A percentile compares a stretch with the other conserved stretches of the same genome.
These are phyloP conservation scores for Chionis minor DNA, from an alignment of 2,113 vertebrate genomes.

Conservation along the genomic window DNA sequence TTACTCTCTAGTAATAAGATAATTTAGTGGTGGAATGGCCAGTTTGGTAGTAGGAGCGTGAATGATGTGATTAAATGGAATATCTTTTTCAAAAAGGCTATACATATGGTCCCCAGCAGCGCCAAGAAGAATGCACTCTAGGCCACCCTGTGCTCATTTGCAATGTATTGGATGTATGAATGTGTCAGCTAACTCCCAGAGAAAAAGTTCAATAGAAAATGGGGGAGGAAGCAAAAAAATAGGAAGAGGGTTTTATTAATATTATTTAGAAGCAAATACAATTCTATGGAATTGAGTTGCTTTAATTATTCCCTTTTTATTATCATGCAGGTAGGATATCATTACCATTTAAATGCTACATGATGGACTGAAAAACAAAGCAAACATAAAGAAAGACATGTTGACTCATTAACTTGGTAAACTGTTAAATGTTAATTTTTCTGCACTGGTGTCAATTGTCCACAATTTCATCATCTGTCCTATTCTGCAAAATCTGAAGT, in stretches of 20 bases:
- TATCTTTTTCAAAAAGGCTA: background rate
- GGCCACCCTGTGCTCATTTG: background rate
- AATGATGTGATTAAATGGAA: background rate
- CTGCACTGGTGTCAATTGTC: accelerated
- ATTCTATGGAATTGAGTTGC: background rate
- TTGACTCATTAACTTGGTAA: background rate
- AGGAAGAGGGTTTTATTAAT: background rate
- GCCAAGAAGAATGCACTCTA: background rate
- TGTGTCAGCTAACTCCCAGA: background rate
- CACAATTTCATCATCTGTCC: background rate
- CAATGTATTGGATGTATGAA: background rate
- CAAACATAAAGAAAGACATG: background rate
- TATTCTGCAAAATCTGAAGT: background rate
- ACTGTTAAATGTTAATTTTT: background rate
- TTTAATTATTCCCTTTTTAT: background rate
- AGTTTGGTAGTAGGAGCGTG: background rate
- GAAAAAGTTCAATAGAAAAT: background rate
- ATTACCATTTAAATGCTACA: background rate
- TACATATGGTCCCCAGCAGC: background rate
- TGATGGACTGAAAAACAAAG: background rate
- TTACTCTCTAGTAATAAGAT: background rate
- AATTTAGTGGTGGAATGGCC: background rate
- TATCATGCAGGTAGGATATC: background rate
- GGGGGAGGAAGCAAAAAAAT: background rate
- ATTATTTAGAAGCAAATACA: background rate